Evolutionary conservation across 1,140 invertebrate species (phyloP).

Genomic region (Amyelois transitella): DNA sequence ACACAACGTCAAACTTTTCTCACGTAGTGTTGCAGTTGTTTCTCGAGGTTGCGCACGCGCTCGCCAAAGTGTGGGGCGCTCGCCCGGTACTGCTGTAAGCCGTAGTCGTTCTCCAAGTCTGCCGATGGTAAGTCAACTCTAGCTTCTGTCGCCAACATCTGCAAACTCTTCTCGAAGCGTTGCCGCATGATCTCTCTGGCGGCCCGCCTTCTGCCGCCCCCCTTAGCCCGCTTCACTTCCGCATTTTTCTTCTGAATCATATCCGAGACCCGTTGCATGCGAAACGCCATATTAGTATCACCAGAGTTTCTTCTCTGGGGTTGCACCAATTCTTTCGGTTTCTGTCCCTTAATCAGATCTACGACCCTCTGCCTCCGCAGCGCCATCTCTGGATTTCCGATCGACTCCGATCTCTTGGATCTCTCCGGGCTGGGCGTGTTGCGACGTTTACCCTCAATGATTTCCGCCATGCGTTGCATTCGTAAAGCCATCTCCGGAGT

Average conservation of each 20-base stretch:
- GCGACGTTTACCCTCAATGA: conserved; percentile 49
- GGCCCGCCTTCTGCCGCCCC: conserved; percentile 37
- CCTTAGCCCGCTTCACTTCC: conserved; percentile 35
- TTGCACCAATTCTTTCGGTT: conserved; percentile 20
- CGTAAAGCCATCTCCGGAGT: conserved; percentile 45
- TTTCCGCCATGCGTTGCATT: conserved; percentile 49
- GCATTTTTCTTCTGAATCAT: conserved; percentile 45
- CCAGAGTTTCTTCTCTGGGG: conserved; percentile 33
- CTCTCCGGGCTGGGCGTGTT: conserved; percentile 42
- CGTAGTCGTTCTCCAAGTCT: conserved; percentile 53
- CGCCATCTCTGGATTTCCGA: conserved; percentile 51
- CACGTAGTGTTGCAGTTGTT: conserved; percentile 62
- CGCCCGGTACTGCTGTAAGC: conserved; percentile 74
- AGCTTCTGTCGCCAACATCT: conserved; percentile 52
- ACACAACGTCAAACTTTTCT: conserved; percentile 47
- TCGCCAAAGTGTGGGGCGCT: conserved; percentile 63
- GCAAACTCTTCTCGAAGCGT: conserved; percentile 57
- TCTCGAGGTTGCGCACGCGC: conserved; percentile 53
- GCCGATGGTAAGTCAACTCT: conserved; percentile 36
- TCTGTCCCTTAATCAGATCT: conserved; percentile 45
- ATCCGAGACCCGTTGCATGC: conserved; percentile 50
- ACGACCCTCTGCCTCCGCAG: conserved; percentile 39
- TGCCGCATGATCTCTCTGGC: conserved; percentile 54
- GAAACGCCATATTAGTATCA: conserved; percentile 35
- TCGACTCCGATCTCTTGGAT: conserved; percentile 32